These are phyloP conservation scores for Zonotrichia albicollis DNA, from an alignment of 2,797 vertebrate species.

Conservation along the genomic window DNA sequence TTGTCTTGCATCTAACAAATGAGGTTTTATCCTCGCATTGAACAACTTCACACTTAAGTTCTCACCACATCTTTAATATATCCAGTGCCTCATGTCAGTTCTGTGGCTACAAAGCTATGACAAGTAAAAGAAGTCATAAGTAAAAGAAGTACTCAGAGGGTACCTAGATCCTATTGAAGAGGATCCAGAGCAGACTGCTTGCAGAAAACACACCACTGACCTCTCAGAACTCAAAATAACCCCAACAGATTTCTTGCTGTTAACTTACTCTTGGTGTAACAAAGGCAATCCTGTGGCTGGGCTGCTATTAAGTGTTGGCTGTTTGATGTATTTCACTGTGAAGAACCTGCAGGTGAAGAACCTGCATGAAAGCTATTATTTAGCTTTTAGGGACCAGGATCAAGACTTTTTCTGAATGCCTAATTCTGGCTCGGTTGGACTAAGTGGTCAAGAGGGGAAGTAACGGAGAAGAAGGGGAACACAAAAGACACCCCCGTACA, in stretches of 20 bases:
- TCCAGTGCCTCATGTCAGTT: neutral
- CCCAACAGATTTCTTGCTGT: neutral
- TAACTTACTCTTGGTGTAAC: neutral
- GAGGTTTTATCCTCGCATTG: neutral
- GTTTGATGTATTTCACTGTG: neutral
- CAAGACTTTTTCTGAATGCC: neutral
- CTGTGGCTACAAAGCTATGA: neutral
- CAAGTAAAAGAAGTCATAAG: neutral
- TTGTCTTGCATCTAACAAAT: neutral
- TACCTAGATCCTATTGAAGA: too few species aligned
- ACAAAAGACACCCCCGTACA: accelerated
- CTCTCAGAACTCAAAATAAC: neutral
- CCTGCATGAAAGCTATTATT: neutral
- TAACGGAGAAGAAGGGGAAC: neutral
- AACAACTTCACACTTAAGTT: neutral
- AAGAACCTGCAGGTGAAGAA: neutral
- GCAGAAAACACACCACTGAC: neutral
- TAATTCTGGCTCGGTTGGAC: neutral
- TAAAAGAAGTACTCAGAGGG: neutral
- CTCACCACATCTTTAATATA: neutral
- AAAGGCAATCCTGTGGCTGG: neutral
- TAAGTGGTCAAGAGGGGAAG: neutral
- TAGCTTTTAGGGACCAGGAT: neutral
- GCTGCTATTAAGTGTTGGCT: neutral
- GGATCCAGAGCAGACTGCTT: accelerated